Percentiles rank a stretch among this genome's conserved stretches.
These are phyloP conservation scores for Tympanuchus pallidicinctus DNA, from an alignment of 2,113 vertebrate species.

Conservation along the genomic window DNA sequence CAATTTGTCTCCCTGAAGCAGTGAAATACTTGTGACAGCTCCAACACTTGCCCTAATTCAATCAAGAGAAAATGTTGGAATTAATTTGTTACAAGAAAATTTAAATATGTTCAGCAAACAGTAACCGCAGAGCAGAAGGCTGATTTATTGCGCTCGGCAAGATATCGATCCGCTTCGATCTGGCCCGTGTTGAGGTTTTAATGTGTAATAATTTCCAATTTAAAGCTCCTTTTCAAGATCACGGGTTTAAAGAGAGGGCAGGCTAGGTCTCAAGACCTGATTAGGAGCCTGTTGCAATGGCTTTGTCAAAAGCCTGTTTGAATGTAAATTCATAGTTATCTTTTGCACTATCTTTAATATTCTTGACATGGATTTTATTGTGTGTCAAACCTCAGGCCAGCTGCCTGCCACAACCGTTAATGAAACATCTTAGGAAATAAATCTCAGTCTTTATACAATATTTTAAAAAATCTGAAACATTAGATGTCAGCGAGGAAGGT, in stretches of 20 bases:
- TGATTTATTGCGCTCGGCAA: slow-evolving; percentile 99
- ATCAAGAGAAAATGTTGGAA: slow-evolving; percentile 99
- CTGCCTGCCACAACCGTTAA: slow-evolving; percentile 87
- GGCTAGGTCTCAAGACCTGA: slow-evolving; percentile 88
- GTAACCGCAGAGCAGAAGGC: slow-evolving; percentile 90
- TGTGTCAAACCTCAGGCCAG: slow-evolving; percentile 88
- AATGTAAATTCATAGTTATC: slow-evolving; percentile 97
- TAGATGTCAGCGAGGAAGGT: slow-evolving; percentile 84
- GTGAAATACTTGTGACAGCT: slow-evolving; percentile 99
- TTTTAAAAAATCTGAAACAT: slow-evolving; percentile 85
- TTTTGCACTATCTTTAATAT: slow-evolving; percentile 92
- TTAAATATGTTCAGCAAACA: slow-evolving; percentile 99
- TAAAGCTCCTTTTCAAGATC: slow-evolving; percentile 99
- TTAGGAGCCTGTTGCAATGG: slow-evolving; percentile 95
- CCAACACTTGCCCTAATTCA: slow-evolving; percentile 99
- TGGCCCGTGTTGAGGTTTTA: slow-evolving; percentile 92
- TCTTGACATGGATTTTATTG: slow-evolving; percentile 93
- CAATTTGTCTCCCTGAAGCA: slow-evolving; percentile 99
- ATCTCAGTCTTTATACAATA: slow-evolving; percentile 86
- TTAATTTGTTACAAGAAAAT: slow-evolving; percentile 99
- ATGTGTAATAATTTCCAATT: slow-evolving; percentile 99
- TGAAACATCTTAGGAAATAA: slow-evolving; percentile 91
- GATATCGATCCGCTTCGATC: slow-evolving; percentile 99
- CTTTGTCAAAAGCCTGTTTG: slow-evolving; percentile 97
- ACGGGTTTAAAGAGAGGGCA: slow-evolving; percentile 94